Evolutionary conservation across 1,140 invertebrate genomes (phyloP), one percentile per base, ranked within the genome.

Genomic region (Ceratina japonica): DNA sequence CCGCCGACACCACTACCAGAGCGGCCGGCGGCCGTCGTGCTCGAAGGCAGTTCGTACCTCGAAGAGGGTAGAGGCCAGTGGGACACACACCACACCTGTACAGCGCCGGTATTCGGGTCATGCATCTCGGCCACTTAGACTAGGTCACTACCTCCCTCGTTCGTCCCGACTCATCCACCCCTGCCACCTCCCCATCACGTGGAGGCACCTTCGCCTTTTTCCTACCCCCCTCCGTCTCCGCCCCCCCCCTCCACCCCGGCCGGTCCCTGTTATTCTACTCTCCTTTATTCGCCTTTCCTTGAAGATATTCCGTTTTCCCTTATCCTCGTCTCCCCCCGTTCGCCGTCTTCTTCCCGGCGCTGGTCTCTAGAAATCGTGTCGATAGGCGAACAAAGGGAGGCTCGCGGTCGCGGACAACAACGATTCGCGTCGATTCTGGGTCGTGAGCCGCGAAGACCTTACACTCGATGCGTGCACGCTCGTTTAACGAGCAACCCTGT

Each of bases 91-190:
- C 72, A 83, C 81, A 91, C 90, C 90, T 91, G 90, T 90, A 87
- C 83, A 85, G 75, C 71, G 80, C 75, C 84, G 89, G 89, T 89
- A 91, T 91, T 90, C 89, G 87, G 90, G 90, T 90, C 90, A 91
- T 90, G 89, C 88, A 91, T 90, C 88, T 91, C 90, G 90, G 89
- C 81, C 89, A 90, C 89, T 89, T 87, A 83, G 83, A 90, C 87
- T 90, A 90, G 90, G 89, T 90, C 90, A 91, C 86, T 90, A 89
- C 86, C 80, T 89, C 86, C 79, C 84, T 82, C 75, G 77, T 66
- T 61, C 72, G 54, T 71, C 51, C 52, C 63, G 24, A 59, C 22
- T 65, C 76, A 58, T 82, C 66, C 54, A 56, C 70, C 75, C 54
- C 59, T 69, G 3, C 5, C 18, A 63, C 37, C 54, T 54, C n/a